phyloP scores from a whole-genome alignment of 2,797 vertebrate species.

The Scyliorhinus canicula region DNA sequence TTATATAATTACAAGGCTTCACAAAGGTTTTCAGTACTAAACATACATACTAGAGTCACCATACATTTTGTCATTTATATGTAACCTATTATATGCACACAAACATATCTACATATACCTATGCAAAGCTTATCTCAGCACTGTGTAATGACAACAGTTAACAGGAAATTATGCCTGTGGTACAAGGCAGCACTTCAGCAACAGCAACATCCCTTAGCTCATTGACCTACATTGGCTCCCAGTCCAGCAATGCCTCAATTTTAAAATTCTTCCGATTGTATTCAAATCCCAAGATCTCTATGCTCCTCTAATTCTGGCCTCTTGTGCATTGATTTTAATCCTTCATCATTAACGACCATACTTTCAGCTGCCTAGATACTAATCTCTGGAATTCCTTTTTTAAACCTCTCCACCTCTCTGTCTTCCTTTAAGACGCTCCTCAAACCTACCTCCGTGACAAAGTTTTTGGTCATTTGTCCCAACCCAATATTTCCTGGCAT shows the following conservation, averaged over 20 bases:
- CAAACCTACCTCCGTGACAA: not conserved
- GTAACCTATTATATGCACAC: not conserved
- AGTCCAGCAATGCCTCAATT: not conserved
- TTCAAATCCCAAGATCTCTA: not conserved
- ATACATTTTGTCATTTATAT: not conserved
- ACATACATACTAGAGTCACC: too few relatives aligned
- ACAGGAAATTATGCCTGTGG: not conserved
- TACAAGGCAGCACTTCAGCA: not conserved
- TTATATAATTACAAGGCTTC: constrained; percentile 21
- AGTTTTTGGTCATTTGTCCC: not conserved
- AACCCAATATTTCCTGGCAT: not conserved
- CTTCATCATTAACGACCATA: not conserved
- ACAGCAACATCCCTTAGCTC: not conserved
- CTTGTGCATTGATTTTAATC: not conserved
- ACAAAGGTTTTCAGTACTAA: constrained; percentile 9
- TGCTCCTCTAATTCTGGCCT: not conserved
- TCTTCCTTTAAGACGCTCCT: not conserved
- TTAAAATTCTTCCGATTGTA: not conserved
- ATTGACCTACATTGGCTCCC: not conserved
- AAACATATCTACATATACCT: not conserved
- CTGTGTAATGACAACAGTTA: not conserved
- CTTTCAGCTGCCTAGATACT: not conserved
- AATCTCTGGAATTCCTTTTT: not conserved
- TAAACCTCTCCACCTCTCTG: not conserved
- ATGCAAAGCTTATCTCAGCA: not conserved